phyloP scores from a whole-genome alignment of 2,797 vertebrate species.

The Alca torda region DNA sequence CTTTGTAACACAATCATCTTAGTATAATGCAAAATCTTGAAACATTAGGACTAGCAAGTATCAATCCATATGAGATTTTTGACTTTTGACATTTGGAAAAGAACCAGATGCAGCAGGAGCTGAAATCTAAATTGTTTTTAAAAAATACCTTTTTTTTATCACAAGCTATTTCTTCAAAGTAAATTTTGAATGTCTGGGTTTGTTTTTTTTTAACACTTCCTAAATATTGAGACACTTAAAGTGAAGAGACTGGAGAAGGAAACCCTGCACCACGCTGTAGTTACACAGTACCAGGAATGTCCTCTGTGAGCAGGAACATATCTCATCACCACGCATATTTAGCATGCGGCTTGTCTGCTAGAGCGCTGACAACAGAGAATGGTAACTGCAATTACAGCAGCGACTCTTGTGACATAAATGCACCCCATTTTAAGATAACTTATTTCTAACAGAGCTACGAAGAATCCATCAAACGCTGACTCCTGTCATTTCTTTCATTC shows the following conservation, averaged over 20 bases:
- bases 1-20: neutral
- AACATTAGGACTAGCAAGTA: neutral
- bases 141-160: neutral
- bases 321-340: neutral
- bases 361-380: neutral
- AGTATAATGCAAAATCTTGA: neutral
- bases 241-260: neutral
- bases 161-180: neutral
- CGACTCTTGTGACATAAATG: neutral
- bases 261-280: neutral
- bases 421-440: neutral
- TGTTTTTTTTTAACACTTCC: neutral
- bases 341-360: neutral
- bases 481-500: neutral
- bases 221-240: neutral
- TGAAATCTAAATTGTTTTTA: neutral
- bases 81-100: neutral
- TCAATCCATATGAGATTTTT: neutral
- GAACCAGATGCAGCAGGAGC: neutral
- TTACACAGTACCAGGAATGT: neutral
- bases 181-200: neutral
- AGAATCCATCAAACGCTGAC: neutral
- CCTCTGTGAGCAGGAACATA: neutral
- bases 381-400: neutral
- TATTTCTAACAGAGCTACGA: neutral